phyloP scores from a whole-genome alignment of 1,140 invertebrate genomes.

The Nebria ingens region DNA sequence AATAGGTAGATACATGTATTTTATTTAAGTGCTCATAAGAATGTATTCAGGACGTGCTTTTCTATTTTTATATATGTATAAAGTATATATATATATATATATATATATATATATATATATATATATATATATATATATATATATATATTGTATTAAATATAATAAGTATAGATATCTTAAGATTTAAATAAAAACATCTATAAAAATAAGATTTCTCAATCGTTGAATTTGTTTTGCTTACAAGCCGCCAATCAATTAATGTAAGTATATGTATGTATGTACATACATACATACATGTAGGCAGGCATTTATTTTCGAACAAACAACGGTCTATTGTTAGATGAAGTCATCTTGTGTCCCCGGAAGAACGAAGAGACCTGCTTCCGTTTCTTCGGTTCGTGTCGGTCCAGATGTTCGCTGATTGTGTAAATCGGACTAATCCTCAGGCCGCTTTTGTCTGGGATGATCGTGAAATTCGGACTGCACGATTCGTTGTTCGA shows the following conservation, averaged over 20 bases:
- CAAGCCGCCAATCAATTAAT: no score
- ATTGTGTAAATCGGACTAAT: conserved; percentile 39
- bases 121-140: no score
- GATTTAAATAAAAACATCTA: conserved; percentile 8
- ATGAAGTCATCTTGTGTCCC: conserved; percentile 11
- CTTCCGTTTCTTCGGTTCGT: conserved; percentile 25
- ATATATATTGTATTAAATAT: neutral
- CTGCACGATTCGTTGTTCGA: conserved; percentile 20
- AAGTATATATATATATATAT: no score
- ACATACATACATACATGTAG: neutral
- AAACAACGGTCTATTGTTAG: conserved; percentile 34
- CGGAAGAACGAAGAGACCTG: conserved; percentile 31
- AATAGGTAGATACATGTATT: neutral
- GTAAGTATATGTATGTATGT: no score
- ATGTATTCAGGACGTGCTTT: neutral
- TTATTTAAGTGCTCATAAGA: conserved; percentile 8
- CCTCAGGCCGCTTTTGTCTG: conserved; percentile 39
- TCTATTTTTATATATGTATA: no score
- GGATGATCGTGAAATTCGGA: conserved; percentile 40
- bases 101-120: no score
- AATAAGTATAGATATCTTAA: neutral
- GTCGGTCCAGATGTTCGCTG: conserved; percentile 32
- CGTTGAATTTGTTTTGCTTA: neutral
- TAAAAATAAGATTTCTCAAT: conserved; percentile 8
- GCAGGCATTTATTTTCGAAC: conserved; percentile 27